Percentiles rank a stretch among this genome's conserved stretches.
phyloP scores from a whole-genome alignment of 2,797 vertebrate species.

The Acanthopagrus latus region DNA sequence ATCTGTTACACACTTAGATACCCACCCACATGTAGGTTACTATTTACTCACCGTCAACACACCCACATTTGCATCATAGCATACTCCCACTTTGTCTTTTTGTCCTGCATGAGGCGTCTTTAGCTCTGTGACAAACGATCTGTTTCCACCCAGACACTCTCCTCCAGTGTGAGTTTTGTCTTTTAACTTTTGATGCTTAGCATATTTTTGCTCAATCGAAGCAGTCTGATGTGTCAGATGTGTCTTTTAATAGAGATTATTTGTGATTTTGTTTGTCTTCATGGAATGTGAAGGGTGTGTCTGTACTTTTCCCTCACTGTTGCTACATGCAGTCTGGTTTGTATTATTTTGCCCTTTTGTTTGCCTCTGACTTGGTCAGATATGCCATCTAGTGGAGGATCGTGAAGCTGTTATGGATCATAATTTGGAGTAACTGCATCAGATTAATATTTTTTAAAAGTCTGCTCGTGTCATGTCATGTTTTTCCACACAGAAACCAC shows the following conservation, averaged over 20 bases:
- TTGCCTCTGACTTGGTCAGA: conserved; percentile 19
- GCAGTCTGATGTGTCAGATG: background rate
- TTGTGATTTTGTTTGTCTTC: conserved; percentile 18
- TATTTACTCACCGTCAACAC: conserved; percentile 46
- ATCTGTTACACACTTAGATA: conserved; percentile 16
- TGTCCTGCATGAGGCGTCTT: conserved; percentile 4
- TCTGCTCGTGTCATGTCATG: too few relatives aligned
- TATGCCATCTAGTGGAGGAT: conserved; percentile 77
- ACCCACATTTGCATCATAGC: conserved; percentile 54
- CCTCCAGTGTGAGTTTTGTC: conserved; percentile 21
- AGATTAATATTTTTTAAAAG: background rate
- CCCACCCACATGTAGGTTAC: conserved; percentile 13
- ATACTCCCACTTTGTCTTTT: conserved; percentile 42
- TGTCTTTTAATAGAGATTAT: background rate
- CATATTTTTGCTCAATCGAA: background rate
- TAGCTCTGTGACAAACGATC: conserved; percentile 12
- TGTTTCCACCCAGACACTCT: conserved; percentile 3
- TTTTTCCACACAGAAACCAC: conserved; percentile 71
- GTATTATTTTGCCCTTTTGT: conserved; percentile 57
- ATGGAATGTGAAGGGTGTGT: conserved; percentile 81
- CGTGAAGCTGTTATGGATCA: background rate
- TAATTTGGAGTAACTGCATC: background rate
- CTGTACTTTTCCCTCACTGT: conserved; percentile 72
- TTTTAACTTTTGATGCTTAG: conserved; percentile 4
- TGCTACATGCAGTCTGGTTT: conserved; percentile 60